These are phyloP conservation scores for Hemicrepidius hirtus DNA, from an alignment of 2,888 invertebrate genomes.

Conservation along the genomic window DNA sequence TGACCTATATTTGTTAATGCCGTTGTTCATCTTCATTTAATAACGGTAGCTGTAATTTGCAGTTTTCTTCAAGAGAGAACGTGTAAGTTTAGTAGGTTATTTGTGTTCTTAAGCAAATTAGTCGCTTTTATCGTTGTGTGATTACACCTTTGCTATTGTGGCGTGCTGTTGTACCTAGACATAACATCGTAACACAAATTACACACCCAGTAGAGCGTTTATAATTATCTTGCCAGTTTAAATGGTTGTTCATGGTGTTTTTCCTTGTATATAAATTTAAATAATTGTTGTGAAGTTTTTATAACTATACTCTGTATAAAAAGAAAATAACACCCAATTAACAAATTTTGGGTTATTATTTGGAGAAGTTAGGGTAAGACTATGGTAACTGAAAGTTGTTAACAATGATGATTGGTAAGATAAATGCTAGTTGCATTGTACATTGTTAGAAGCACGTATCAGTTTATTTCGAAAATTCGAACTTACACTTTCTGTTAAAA, in stretches of 20 bases:
- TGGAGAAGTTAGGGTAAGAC: too few species aligned
- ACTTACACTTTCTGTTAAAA: too few species aligned
- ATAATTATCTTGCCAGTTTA: constrained; percentile 13
- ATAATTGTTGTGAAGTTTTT: not conserved
- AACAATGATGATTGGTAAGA: too few species aligned
- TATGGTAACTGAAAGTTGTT: too few species aligned
- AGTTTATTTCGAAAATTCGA: too few species aligned
- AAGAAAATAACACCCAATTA: too few species aligned
- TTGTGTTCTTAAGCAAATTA: constrained; percentile 25
- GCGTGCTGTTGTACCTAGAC: constrained; percentile 26
- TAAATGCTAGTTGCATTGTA: too few species aligned
- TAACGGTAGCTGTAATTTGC: constrained; percentile 26
- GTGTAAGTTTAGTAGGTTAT: constrained; percentile 36
- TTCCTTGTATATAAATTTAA: constrained; percentile 17
- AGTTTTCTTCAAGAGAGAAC: constrained; percentile 11
- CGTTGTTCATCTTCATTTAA: constrained; percentile 1
- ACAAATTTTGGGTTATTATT: too few species aligned
- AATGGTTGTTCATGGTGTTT: not conserved
- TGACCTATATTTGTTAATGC: too few species aligned
- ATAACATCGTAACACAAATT: constrained; percentile 38
- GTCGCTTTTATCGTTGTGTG: constrained; percentile 2
- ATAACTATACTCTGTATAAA: too few species aligned
- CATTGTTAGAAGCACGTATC: too few species aligned
- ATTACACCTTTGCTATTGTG: constrained; percentile 26
- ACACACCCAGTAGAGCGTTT: constrained; percentile 30